Evolutionary conservation across 92 coral and sea anemone species (phyloP).

Genomic region (Chrysogorgia sp.): DNA sequence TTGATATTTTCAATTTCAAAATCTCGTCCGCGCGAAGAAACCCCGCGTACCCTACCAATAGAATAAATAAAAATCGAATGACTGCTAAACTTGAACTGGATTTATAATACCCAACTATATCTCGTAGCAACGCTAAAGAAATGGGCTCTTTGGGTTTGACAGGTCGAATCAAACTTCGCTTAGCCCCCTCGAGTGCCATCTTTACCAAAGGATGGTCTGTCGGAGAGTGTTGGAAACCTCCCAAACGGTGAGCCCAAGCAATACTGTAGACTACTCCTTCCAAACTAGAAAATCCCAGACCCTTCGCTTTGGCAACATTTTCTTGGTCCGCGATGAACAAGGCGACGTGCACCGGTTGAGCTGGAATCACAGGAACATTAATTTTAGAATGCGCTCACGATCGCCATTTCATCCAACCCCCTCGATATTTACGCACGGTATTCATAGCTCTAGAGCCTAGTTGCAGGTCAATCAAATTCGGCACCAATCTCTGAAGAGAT

Average conservation of each 20-base stretch:
- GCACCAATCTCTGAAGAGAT: conserved; percentile 21
- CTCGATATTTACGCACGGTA: conserved; percentile 45
- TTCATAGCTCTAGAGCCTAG: conserved; percentile 43
- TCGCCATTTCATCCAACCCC: conserved; percentile 31
- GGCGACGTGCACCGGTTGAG: conserved; percentile 41
- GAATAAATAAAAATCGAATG: conserved; percentile 57
- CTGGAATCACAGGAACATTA: conserved; percentile 45
- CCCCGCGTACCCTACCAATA: conserved; percentile 64
- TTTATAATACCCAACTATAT: conserved; percentile 34
- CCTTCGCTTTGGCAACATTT: conserved; percentile 30
- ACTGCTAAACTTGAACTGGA: conserved; percentile 47
- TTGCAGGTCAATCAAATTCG: conserved; percentile 45
- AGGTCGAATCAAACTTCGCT: conserved; percentile 48
- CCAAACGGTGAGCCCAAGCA: conserved; percentile 53
- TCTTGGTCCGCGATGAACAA: conserved; percentile 42
- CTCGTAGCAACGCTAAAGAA: conserved; percentile 34
- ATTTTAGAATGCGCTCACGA: conserved; percentile 39
- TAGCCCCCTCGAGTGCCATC: conserved; percentile 57
- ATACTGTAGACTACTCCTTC: conserved; percentile 42
- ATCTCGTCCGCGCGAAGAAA: conserved; percentile 34
- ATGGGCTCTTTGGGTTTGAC: conserved; percentile 69
- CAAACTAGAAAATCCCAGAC: conserved; percentile 25
- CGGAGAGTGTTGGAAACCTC: conserved; percentile 54
- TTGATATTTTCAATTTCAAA: background rate
- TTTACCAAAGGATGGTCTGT: conserved; percentile 57